Evolutionary conservation across 2,888 invertebrate species (phyloP), one percentile per base, ranked within the genome.

Genomic region (Piscicola geometra): DNA sequence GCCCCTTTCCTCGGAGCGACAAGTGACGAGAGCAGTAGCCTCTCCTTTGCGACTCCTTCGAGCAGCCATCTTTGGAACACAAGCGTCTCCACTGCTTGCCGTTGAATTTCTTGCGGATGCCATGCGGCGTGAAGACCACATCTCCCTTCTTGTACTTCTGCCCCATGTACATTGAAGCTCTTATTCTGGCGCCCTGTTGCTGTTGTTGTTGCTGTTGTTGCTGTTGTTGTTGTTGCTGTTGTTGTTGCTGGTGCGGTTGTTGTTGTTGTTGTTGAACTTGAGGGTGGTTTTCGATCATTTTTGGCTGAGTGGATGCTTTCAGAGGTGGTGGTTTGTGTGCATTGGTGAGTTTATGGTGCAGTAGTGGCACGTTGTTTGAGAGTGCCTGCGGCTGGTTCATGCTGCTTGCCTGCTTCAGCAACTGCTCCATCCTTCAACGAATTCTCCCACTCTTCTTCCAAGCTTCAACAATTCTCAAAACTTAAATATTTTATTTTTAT

Each of bases 11-110:
- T 83, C 94, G 91, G 82, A 95, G 89, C 81, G 93, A 96, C 81
- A 98, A 89, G 87, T 99, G 98, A 73, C 98, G 88, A 33, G 98
- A 99, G 86, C 98, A 99, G 87, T 90, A 98, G 64, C 98, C 98
- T 81, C 96, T 89, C 52, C 98, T 89, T 87, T 99, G 98, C 83
- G 97, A 97, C 89, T 99, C 98, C 21, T 71, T 71, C n/a, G 71
- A 71, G 86, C 97, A 97, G 75, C 93, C 93, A 83, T 93, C 93
- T 86, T 93, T 93, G 77, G 95, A 95, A 87, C 98, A 99, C 79
- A 99, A 89, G 82, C 98, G 89, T 79, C 98, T 89, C 99, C 98
- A 99, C 86, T 99, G 99, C 87, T 99, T 99, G 47, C 98, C 99
- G 88, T 99, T 99, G 87, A 95, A 99, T 88, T 98, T 99, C 88